These are phyloP conservation scores for Dascillus cervinus DNA, from an alignment of 2,888 invertebrate genomes.

Conservation along the genomic window DNA sequence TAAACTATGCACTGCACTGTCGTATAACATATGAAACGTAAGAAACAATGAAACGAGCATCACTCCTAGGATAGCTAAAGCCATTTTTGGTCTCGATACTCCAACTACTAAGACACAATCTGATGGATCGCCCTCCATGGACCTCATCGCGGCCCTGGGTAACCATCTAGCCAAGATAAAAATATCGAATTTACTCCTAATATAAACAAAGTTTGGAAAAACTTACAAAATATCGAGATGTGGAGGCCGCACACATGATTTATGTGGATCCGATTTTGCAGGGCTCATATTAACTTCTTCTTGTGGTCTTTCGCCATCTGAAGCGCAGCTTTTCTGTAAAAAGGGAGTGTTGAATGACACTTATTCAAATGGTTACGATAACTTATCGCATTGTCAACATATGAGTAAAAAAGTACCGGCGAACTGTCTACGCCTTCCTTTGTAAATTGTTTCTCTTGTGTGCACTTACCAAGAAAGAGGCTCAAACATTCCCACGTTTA, in stretches of 20 bases:
- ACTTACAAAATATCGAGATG: constrained; percentile 27
- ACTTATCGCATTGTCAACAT: too few relatives aligned
- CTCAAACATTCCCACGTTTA: too few relatives aligned
- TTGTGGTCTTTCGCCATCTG: too few relatives aligned
- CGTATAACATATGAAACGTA: constrained; percentile 78
- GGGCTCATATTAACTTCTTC: constrained; percentile 37
- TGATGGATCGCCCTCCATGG: constrained; percentile 75
- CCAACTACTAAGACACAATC: constrained; percentile 80
- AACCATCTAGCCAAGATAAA: constrained; percentile 57
- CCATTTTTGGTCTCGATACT: constrained; percentile 77
- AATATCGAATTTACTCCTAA: neutral
- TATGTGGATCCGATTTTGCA: constrained; percentile 26
- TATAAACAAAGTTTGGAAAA: constrained; percentile 2
- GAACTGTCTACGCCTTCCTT: too few relatives aligned
- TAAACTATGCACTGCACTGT: constrained; percentile 75
- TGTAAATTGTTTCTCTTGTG: too few relatives aligned
- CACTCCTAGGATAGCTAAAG: constrained; percentile 70
- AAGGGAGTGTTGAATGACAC: too few relatives aligned
- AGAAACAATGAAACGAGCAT: constrained; percentile 75
- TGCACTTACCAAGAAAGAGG: too few relatives aligned
- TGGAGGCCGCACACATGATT: constrained; percentile 23
- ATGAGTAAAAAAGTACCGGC: too few relatives aligned
- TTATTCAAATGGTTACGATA: too few relatives aligned
- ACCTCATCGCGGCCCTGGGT: constrained; percentile 73
- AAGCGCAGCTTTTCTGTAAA: neutral